Evolutionary conservation across 2,888 invertebrate genomes (phyloP).

Genomic region (Machimus rusticus): DNA sequence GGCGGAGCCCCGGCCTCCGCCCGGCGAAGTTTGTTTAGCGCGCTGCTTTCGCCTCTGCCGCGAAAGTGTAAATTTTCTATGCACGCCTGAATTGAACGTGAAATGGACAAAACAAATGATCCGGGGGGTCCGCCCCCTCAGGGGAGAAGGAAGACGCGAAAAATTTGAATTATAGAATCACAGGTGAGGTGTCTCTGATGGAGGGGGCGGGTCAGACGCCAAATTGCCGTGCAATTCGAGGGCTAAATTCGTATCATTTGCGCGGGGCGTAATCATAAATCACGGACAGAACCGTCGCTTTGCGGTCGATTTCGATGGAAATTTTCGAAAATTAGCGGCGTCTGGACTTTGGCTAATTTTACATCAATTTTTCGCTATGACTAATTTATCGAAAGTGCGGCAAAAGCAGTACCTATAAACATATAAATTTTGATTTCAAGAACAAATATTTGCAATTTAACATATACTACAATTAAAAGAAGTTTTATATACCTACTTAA

Average conservation of each 20-base stretch:
- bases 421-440: not conserved
- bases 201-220: not conserved
- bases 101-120: constrained; percentile 10
- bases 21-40: not conserved
- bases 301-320: not conserved
- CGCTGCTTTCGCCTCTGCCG: not conserved
- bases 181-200: not conserved
- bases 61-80: constrained; percentile 17
- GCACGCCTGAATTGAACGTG: not conserved
- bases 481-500: no score
- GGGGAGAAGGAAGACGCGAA: not conserved
- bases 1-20: not conserved
- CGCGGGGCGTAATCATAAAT: not conserved
- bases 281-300: not conserved
- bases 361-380: not conserved
- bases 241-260: not conserved
- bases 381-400: not conserved
- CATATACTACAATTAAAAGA: no score
- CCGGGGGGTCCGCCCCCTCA: not conserved
- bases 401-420: not conserved
- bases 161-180: constrained; percentile 6
- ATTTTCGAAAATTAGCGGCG: not conserved
- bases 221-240: constrained; percentile 3
- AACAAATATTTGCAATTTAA: not conserved
- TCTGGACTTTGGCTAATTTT: not conserved